phyloP scores from a whole-genome alignment of 1,140 invertebrate species.

The Heliconius nattereri region DNA sequence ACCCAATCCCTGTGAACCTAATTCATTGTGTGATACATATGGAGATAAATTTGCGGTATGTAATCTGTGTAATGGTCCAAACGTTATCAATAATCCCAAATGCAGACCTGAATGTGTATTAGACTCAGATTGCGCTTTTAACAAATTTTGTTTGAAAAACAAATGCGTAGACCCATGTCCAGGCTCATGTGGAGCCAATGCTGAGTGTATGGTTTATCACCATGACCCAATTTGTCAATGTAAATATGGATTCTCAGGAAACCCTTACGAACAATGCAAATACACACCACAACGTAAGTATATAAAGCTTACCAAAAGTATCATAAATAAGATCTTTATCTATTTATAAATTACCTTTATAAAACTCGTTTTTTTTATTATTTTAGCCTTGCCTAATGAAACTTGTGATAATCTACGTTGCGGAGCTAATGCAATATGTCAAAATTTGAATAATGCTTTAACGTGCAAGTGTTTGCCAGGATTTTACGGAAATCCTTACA shows the following conservation, averaged over 20 bases:
- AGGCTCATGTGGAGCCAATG: conserved; percentile 90
- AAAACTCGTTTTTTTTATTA: conserved; percentile 31
- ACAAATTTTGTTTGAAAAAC: conserved; percentile 88
- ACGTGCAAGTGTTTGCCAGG: conserved; percentile 85
- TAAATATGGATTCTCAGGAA: conserved; percentile 86
- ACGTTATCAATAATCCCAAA: conserved; percentile 85
- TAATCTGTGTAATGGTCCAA: conserved; percentile 86
- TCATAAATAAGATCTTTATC: not conserved
- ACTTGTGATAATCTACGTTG: conserved; percentile 87
- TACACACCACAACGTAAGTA: conserved; percentile 72
- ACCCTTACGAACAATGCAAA: conserved; percentile 90
- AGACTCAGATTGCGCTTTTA: conserved; percentile 89
- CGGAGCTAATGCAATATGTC: conserved; percentile 88
- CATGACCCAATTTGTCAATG: conserved; percentile 91
- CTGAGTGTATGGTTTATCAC: conserved; percentile 87
- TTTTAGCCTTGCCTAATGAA: conserved; percentile 80
- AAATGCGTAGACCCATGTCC: conserved; percentile 90
- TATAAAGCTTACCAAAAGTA: not conserved
- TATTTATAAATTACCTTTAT: not conserved
- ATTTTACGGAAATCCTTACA: conserved; percentile 88
- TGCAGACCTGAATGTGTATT: conserved; percentile 90
- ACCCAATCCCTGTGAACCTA: conserved; percentile 89
- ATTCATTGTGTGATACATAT: conserved; percentile 85
- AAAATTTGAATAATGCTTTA: conserved; percentile 81
- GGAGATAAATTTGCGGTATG: conserved; percentile 89